Evolutionary conservation across 2,113 vertebrate species (phyloP).

Genomic region (Lasiurus cinereus): DNA sequence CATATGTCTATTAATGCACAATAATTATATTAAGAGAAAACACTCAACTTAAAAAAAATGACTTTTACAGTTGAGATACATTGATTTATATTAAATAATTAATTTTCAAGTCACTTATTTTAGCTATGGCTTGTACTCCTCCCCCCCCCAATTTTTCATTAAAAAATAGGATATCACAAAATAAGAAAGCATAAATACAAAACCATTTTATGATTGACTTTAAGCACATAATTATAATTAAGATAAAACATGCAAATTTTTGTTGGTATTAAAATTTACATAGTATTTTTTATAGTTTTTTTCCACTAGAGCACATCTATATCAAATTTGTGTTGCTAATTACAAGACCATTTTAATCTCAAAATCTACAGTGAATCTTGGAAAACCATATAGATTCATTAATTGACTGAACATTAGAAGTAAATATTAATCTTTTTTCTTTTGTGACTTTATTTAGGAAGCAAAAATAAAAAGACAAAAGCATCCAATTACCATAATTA

Average conservation of each 20-base stretch:
- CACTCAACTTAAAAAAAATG: neutral
- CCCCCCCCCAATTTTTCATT: neutral
- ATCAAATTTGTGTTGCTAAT: conserved; percentile 64
- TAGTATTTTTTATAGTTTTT: conserved; percentile 34
- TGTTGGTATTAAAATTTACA: conserved; percentile 59
- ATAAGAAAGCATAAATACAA: conserved; percentile 13
- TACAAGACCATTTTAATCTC: neutral
- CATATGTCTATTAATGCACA: neutral
- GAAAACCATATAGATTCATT: conserved; percentile 78
- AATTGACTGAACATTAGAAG: conserved; percentile 84
- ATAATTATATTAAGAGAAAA: neutral
- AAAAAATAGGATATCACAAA: neutral
- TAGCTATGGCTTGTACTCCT: neutral
- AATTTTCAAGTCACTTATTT: neutral
- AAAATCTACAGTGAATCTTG: conserved; percentile 48
- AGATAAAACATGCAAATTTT: conserved; percentile 52
- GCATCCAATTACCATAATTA: conserved; percentile 88
- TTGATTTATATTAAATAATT: neutral
- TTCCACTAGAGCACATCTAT: neutral
- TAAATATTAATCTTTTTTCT: conserved; percentile 86
- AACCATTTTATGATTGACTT: neutral
- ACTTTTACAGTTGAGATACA: neutral
- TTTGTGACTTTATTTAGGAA: conserved; percentile 83
- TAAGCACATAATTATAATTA: conserved; percentile 57
- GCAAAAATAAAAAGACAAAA: conserved; percentile 84